phyloP scores from a whole-genome alignment of 2,113 vertebrate genomes.

The Hemiprocne comata region DNA sequence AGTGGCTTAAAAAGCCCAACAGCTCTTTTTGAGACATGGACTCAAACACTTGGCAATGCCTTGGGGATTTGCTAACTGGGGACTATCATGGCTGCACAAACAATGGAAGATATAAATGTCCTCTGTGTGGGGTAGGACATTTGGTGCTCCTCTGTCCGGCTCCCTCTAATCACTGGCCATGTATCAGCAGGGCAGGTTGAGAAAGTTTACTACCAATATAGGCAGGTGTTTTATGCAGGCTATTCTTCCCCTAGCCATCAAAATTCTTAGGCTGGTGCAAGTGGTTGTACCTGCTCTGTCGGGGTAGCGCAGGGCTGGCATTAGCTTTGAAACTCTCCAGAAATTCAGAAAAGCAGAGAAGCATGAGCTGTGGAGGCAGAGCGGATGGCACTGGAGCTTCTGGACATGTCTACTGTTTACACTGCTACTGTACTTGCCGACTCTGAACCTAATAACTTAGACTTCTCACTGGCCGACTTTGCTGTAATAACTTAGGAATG shows the following conservation, averaged over 20 bases:
- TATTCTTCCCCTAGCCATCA: neutral
- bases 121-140: neutral
- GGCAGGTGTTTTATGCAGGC: neutral
- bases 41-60: neutral
- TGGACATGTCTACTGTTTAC: neutral
- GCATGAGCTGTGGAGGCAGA: neutral
- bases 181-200: neutral
- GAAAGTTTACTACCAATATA: neutral
- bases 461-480: neutral
- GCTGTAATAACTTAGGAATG: conserved; percentile 37
- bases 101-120: neutral
- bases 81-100: neutral
- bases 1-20: neutral
- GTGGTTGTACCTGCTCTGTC: neutral
- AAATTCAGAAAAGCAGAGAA: conserved; percentile 1
- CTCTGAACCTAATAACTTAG: neutral
- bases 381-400: neutral
- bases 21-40: neutral
- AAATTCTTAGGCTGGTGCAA: neutral
- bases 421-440: conserved; percentile 20
- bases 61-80: neutral
- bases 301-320: neutral
- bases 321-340: neutral
- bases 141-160: neutral
- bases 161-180: neutral